Evolutionary conservation across 1,140 invertebrate genomes (phyloP).

Genomic region (Leptinotarsa texana): DNA sequence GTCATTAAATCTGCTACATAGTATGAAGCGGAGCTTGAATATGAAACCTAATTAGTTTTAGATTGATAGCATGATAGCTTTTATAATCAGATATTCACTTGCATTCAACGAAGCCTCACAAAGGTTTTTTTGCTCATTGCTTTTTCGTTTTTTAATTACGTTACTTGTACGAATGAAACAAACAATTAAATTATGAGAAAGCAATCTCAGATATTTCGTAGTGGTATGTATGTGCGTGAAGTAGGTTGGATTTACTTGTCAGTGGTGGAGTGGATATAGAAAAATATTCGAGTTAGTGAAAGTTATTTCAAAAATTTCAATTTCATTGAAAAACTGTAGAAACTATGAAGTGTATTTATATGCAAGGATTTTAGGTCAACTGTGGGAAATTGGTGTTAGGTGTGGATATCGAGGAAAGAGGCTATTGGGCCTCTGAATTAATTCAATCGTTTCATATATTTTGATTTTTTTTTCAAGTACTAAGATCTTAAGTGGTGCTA

Average conservation of each 20-base stretch:
- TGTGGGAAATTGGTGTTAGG: no score
- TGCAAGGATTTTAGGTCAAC: no score
- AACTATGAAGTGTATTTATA: no score
- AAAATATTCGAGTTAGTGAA: no score
- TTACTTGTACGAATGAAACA: conserved; percentile 8
- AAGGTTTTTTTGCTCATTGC: conserved; percentile 11
- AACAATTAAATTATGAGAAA: neutral
- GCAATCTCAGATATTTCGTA: conserved; percentile 5
- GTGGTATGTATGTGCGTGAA: neutral
- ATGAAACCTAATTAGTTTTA: conserved; percentile 44
- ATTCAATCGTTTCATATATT: no score
- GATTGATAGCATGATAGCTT: conserved; percentile 37
- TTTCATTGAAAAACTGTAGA: no score
- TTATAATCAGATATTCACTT: conserved; percentile 25
- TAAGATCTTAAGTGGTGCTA: no score
- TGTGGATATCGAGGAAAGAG: no score
- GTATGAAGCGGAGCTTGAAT: conserved; percentile 38
- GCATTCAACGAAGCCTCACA: conserved; percentile 17
- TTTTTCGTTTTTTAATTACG: conserved; percentile 13
- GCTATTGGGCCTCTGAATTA: no score
- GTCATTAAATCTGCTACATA: conserved; percentile 35
- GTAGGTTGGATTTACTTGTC: neutral
- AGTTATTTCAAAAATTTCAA: no score
- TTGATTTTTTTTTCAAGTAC: no score
- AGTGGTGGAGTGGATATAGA: neutral